phyloP scores from a whole-genome alignment of 2,888 invertebrate genomes.

The Arctia plantaginis region DNA sequence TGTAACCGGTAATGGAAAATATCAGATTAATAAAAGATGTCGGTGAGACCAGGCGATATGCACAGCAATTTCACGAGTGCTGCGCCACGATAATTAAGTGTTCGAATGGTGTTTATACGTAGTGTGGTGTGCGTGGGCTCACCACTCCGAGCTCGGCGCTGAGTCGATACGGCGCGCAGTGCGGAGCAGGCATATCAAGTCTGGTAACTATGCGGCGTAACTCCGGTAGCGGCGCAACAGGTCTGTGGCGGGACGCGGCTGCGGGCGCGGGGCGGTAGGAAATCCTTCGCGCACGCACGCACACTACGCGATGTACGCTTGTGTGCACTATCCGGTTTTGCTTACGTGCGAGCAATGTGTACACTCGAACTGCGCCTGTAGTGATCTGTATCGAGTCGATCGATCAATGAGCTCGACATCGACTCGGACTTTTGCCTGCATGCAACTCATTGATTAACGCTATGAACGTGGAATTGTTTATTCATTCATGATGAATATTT shows the following conservation, averaged over 20 bases:
- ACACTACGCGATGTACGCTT: slow-evolving; percentile 59
- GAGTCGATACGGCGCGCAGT: slow-evolving; percentile 56
- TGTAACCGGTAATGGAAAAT: slow-evolving; percentile 80
- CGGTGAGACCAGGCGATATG: slow-evolving; percentile 78
- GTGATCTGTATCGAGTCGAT: slow-evolving; percentile 79
- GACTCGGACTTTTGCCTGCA: slow-evolving; percentile 81
- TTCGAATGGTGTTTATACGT: slow-evolving; percentile 62
- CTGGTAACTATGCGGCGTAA: slow-evolving; percentile 87
- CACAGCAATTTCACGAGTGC: slow-evolving; percentile 81
- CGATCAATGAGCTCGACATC: slow-evolving; percentile 86
- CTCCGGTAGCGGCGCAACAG: slow-evolving; percentile 86
- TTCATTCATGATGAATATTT: slow-evolving; percentile 85
- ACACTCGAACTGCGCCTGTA: slow-evolving; percentile 65
- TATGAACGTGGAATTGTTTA: slow-evolving; percentile 86
- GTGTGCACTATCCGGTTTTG: slow-evolving; percentile 85
- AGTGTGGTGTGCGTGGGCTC: slow-evolving; percentile 74
- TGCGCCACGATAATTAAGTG: slow-evolving; percentile 81
- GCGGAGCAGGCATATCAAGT: slow-evolving; percentile 81
- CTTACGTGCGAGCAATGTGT: slow-evolving; percentile 71
- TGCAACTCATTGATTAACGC: slow-evolving; percentile 86
- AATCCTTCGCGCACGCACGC: slow-evolving; percentile 81
- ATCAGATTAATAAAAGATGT: slow-evolving; percentile 81
- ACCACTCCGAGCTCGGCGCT: slow-evolving; percentile 40
- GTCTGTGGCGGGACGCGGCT: slow-evolving; percentile 78
- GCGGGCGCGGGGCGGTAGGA: slow-evolving; percentile 80